phyloP scores from a whole-genome alignment of 2,797 vertebrate genomes.

The Prunella strophiata region DNA sequence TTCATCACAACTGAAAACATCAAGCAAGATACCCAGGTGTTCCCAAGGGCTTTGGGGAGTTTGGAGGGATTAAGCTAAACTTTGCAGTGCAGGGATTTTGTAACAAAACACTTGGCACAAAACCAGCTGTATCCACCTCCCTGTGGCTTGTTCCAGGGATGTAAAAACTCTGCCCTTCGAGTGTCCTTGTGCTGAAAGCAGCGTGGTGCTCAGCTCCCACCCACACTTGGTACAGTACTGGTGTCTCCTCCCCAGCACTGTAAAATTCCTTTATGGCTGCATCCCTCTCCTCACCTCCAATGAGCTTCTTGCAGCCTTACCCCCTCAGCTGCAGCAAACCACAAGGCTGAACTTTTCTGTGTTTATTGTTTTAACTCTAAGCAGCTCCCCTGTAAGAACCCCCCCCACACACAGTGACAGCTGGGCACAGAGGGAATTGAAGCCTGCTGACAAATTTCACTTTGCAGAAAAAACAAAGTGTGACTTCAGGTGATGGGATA shows the following conservation, averaged over 20 bases:
- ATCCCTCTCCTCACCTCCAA: background rate
- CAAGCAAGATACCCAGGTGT: background rate
- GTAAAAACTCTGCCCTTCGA: background rate
- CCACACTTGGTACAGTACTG: fast-evolving
- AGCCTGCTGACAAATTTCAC: background rate
- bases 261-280: background rate
- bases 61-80: background rate
- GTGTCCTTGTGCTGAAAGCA: background rate
- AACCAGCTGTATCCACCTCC: background rate
- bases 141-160: background rate
- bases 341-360: background rate
- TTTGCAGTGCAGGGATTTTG: background rate
- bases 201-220: fast-evolving
- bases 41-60: background rate
- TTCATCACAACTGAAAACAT: background rate
- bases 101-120: background rate
- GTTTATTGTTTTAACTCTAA: background rate
- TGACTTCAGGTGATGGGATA: background rate
- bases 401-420: background rate
- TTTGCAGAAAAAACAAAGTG: background rate
- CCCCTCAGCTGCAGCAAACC: background rate
- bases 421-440: background rate
- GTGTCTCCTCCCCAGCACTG: background rate
- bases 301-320: background rate
- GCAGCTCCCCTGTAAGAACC: background rate